Base-by-base conservation (phyloP, 2,888 invertebrate species). In the Drosophila algonquin region DNA sequence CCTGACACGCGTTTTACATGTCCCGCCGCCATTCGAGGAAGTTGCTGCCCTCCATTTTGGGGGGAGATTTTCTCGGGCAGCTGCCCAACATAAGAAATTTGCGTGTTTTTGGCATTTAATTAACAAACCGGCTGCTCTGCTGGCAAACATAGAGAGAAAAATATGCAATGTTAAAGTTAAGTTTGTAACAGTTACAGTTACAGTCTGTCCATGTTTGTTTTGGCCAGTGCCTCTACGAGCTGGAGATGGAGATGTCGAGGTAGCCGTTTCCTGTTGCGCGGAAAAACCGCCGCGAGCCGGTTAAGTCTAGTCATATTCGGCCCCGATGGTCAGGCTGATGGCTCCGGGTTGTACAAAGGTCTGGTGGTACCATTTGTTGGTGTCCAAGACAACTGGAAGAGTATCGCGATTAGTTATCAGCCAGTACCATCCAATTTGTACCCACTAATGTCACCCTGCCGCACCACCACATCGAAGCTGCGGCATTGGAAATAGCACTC, bases 321-420 rank as follows among this genome's bases (percentile, higher is more conserved):
- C 97, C 40, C 98, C 99, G 81, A 99, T 98, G 0, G 98, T 98
- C 84, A 99, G 97, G 93, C 98, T 99, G 90, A 98, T 95, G 80
- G 97, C 96, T 18, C 96, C 95, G 0, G 97, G 96, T 52, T 97
- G 94, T 65, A 98, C 97, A 81, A 94, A 93, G 0, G 99, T 99
- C 90, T 96, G 95, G 93, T 99, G 99, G 91, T 97, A 99, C 99
- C 99, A 99, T 63, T 96, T 95, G 91, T 99, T 98, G 0, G 98
- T 98, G 91, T 98, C 97, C 87, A 98, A 93, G 54, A 98, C 96
- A 94, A 98, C 98, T 98, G 94, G 4, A 94, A 93, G 18, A 7
- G 16, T 5, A 51, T 35, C 1, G 32, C 1, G 32, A 30, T 46
- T 44, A 45, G 27, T n/a, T 5, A 45, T 3, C 30, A 1, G 12